Evolutionary conservation across 2,888 invertebrate species (phyloP).

Genomic region (Brachyopa scutellaris): DNA sequence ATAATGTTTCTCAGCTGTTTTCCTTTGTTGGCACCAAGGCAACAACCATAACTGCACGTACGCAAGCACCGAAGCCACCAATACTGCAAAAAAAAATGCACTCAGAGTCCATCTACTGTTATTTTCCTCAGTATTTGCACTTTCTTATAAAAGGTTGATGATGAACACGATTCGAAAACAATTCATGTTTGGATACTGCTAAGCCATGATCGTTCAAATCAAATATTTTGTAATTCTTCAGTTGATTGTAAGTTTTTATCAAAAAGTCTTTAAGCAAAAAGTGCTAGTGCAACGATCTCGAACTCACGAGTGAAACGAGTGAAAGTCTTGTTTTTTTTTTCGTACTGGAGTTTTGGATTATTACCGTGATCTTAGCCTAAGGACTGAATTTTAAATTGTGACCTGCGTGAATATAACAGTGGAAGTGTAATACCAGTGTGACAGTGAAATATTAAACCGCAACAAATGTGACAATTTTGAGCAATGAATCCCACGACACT

Average conservation of each 20-base stretch:
- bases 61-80: not conserved
- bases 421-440: too few species aligned
- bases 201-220: conserved; percentile 79
- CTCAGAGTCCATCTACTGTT: not conserved
- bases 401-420: not conserved
- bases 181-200: conserved; percentile 79
- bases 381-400: conserved; percentile 41
- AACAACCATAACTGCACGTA: conserved; percentile 72
- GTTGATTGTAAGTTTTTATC: conserved; percentile 78
- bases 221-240: conserved; percentile 76
- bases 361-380: conserved; percentile 27
- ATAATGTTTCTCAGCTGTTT: conserved; percentile 58
- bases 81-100: conserved; percentile 20
- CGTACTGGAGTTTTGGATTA: conserved; percentile 13
- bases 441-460: conserved; percentile 11
- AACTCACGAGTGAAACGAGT: conserved; percentile 28
- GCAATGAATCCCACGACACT: too few species aligned
- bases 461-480: too few species aligned
- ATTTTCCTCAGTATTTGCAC: conserved; percentile 53
- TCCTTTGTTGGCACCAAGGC: conserved; percentile 70
- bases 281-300: conserved; percentile 42
- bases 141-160: conserved; percentile 80
- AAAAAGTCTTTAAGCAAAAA: too few species aligned
- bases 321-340: conserved; percentile 41
- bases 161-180: conserved; percentile 78